Percentiles rank a stretch among this genome's conserved stretches.
phyloP scores from a whole-genome alignment of 2,113 vertebrate genomes.

The Nannospalax galili region DNA sequence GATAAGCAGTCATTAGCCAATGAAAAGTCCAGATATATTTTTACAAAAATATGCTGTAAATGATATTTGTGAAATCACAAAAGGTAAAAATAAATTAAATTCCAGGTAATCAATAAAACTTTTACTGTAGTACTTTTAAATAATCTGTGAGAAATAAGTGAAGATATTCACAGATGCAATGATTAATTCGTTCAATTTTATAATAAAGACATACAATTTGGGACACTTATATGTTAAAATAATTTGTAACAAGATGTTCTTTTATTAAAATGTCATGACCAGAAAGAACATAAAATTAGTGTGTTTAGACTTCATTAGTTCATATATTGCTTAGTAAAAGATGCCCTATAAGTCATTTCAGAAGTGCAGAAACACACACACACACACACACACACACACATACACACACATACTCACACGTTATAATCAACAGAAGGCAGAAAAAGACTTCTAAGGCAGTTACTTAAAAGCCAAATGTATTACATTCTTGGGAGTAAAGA shows the following conservation, averaged over 20 bases:
- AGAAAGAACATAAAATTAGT: not conserved
- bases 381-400: fast-evolving
- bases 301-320: not conserved
- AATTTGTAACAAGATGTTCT: not conserved
- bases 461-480: constrained; percentile 43
- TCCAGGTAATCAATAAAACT: not conserved
- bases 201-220: not conserved
- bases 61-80: not conserved
- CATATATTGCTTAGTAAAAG: not conserved
- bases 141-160: not conserved
- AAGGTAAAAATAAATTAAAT: not conserved
- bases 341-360: not conserved
- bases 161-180: not conserved
- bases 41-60: not conserved
- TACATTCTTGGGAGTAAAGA: not conserved
- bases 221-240: not conserved
- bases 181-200: not conserved
- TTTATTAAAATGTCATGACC: not conserved
- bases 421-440: not conserved
- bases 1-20: not conserved
- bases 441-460: not conserved
- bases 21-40: not conserved
- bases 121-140: not conserved
- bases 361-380: too few relatives aligned
- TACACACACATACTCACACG: fast-evolving